Evolutionary conservation across 1,140 invertebrate genomes (phyloP).

Genomic region (Phymorhynchus buccinoides): DNA sequence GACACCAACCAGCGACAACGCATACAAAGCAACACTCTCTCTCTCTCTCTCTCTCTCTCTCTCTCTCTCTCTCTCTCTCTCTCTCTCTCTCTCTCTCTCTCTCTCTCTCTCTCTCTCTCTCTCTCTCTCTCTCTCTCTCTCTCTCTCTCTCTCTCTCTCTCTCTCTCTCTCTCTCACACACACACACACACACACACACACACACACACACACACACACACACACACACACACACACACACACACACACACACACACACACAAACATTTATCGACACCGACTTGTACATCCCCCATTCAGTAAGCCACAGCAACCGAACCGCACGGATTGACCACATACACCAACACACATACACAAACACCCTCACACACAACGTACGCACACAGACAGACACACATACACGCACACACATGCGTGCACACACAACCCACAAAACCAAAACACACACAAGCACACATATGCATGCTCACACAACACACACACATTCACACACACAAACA

Average conservation of each 20-base stretch:
- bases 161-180: background rate
- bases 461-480: too few species aligned
- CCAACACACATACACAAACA: constrained; percentile 10
- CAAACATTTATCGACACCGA: background rate
- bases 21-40: too few species aligned
- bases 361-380: constrained; percentile 5
- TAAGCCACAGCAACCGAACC: too few species aligned
- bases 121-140: too few species aligned
- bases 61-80: too few species aligned
- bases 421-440: background rate
- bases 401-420: background rate
- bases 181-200: constrained; percentile 18
- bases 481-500: too few species aligned
- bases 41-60: too few species aligned
- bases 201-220: constrained; percentile 15
- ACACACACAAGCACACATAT: too few species aligned
- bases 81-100: too few species aligned
- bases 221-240: background rate
- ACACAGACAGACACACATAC: constrained; percentile 16
- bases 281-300: background rate
- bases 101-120: too few species aligned
- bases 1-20: too few species aligned
- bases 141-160: too few species aligned
- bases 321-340: background rate
- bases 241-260: constrained; percentile 22